A percentile compares a stretch with the other conserved stretches of the same genome.
phyloP scores from a whole-genome alignment of 2,113 vertebrate genomes.

The Ranitomeya imitator region DNA sequence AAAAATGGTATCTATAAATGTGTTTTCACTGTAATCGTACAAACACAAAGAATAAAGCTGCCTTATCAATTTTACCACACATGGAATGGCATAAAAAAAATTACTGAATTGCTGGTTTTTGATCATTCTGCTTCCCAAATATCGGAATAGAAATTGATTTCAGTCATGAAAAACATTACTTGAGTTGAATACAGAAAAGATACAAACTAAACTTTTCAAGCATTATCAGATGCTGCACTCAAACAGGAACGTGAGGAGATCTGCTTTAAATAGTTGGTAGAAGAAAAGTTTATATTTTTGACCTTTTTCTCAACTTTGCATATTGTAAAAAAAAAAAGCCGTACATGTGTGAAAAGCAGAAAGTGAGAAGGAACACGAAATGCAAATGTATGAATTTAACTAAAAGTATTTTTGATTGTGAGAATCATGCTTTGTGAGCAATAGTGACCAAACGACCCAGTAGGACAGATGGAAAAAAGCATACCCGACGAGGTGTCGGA shows the following conservation, averaged over 20 bases:
- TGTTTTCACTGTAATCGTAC: no score
- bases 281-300: neutral
- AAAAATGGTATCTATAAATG: no score
- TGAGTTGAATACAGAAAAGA: neutral
- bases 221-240: neutral
- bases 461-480: conserved; percentile 95
- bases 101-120: no score
- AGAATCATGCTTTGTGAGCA: conserved; percentile 69
- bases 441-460: conserved; percentile 85
- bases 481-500: conserved; percentile 99
- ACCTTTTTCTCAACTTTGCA: neutral
- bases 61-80: no score
- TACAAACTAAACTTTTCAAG: neutral
- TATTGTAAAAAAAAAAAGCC: conserved; percentile 7
- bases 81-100: no score
- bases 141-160: no score
- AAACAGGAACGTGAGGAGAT: neutral
- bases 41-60: no score
- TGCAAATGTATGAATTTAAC: conserved; percentile 61
- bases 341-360: conserved; percentile 63
- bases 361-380: conserved; percentile 69
- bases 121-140: no score
- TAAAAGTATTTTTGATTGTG: conserved; percentile 62
- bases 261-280: neutral
- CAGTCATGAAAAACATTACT: no score